Evolutionary conservation across 2,797 vertebrate species (phyloP).

Genomic region (Melanitta fusca): DNA sequence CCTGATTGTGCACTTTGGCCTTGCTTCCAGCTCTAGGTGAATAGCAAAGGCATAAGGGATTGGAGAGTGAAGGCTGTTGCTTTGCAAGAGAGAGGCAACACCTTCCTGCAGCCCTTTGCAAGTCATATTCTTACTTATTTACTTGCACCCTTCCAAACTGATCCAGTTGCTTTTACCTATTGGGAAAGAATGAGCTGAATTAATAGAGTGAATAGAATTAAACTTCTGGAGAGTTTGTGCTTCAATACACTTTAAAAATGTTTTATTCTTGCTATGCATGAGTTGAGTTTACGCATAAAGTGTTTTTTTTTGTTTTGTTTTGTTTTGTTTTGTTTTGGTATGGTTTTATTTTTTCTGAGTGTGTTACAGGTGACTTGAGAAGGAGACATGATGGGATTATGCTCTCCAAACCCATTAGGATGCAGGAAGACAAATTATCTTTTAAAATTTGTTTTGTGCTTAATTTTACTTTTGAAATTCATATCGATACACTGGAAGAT

Average conservation of each 20-base stretch:
- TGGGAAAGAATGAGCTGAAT: background rate
- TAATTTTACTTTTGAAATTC: background rate
- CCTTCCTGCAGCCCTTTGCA: background rate
- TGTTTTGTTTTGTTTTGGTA: background rate
- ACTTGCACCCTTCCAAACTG: background rate
- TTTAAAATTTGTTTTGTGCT: background rate
- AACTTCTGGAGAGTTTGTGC: background rate
- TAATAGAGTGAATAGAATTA: background rate
- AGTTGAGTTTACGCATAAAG: background rate
- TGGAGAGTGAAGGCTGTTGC: background rate
- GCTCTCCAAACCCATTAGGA: background rate
- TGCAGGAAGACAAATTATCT: background rate
- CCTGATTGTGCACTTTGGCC: slow-evolving; percentile 32
- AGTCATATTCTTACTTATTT: background rate
- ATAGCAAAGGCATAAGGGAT: slow-evolving; percentile 11
- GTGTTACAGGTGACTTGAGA: background rate
- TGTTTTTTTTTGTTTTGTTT: background rate
- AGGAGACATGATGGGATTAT: background rate
- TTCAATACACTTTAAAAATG: background rate
- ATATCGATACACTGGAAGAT: background rate
- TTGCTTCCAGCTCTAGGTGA: slow-evolving; percentile 6
- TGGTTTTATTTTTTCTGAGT: background rate
- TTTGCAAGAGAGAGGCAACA: background rate
- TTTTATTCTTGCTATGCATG: background rate
- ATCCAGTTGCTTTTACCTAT: background rate